Base-by-base conservation (phyloP, 2,888 invertebrate genomes). In the Noctua fimbriata region DNA sequence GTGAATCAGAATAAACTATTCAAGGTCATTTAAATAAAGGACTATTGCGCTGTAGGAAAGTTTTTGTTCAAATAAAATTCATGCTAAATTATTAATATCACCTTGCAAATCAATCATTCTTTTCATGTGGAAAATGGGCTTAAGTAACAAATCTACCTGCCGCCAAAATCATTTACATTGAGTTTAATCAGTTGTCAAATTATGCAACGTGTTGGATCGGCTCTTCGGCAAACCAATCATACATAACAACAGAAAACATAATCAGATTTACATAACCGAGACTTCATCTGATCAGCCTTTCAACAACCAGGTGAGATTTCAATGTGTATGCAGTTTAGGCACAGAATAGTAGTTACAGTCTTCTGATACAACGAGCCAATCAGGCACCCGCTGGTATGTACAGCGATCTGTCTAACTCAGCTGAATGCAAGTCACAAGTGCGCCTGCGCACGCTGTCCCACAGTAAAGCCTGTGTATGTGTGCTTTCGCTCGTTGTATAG, bases 261-360 rank as follows among this genome's bases (percentile, higher is more conserved):
- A 67, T 67, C 32, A 67, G 47, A 73, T 18, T 47, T n/a, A 41
- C 21, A 16, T 67, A 47, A 24, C 16, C 28, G 28, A 69, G 47
- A 67, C 47, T 21, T 67, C 32, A 49, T 49, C 9, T 36, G 36
- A 52, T 24, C 28, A 63, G 49, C 12, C 28, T 41, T 32, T 74
- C 41, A 32, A 24, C 47, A 82, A 9, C 24, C 32, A 12, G 66
- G 2, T 83, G 69, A 81, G 83, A 83, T 81, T 81, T 63, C 80
- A 81, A 55, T 36, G 32, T 78, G 83, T 52, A 32, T 65, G 32
- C 24, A 44, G 24, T 52, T 82, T 18, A 65, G 5, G 7, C 21
- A 36, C 10, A 65, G 28, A 65, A 55, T 47, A 73, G n/a, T 80
- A 60, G 32, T 10, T 10, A 21, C 18, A 58, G 10, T 52, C 7